phyloP scores from a whole-genome alignment of 2,888 invertebrate genomes.

The Lasioglossum villosulum region DNA sequence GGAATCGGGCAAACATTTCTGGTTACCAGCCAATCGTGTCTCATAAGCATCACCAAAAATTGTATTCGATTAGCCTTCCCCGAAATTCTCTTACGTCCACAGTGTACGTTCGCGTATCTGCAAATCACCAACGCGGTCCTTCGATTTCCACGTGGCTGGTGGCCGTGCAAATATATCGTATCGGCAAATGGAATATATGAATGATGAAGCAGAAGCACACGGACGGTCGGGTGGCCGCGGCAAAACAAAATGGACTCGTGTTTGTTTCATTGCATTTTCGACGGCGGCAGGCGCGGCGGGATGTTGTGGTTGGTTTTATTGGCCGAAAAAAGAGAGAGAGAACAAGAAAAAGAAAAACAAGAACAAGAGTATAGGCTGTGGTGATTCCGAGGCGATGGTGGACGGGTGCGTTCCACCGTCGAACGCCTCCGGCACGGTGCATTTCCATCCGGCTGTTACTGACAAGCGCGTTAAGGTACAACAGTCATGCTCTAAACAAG shows the following conservation, averaged over 20 bases:
- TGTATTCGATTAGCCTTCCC: not conserved
- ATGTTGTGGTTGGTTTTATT: not conserved
- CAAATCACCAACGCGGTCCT: not conserved
- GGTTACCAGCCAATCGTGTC: too few species aligned
- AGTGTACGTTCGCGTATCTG: not conserved
- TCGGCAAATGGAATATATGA: constrained; percentile 24
- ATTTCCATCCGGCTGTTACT: constrained; percentile 35
- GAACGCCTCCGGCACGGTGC: not conserved
- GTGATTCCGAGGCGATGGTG: not conserved
- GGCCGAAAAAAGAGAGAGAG: not conserved
- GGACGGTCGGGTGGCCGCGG: not conserved
- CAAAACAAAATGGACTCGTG: not conserved
- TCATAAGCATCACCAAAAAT: not conserved
- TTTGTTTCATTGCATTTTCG: constrained; percentile 17
- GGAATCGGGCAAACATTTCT: too few species aligned
- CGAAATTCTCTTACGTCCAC: not conserved
- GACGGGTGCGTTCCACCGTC: not conserved
- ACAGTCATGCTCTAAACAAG: constrained; percentile 38
- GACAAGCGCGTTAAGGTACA: constrained; percentile 9
- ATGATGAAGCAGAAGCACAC: constrained; percentile 22
- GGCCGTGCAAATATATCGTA: constrained; percentile 19
- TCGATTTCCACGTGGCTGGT: not conserved
- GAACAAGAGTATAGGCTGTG: not conserved
- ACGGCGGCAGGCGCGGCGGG: not conserved
- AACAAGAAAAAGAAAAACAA: not conserved